phyloP scores from a whole-genome alignment of 1,140 invertebrate species.

The Globodera ellingtonae region DNA sequence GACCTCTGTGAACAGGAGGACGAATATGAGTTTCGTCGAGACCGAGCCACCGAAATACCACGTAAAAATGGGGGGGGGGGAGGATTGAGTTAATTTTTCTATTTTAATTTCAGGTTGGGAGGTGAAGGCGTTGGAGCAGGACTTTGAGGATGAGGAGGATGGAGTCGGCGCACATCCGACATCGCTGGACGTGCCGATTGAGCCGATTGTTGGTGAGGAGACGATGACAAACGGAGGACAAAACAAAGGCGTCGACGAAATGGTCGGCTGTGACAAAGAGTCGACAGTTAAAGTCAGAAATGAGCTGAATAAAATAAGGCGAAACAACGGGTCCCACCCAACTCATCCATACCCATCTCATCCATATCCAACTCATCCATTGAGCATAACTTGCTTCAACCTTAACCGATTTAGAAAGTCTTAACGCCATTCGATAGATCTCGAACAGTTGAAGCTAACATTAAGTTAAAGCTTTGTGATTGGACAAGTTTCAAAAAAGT shows the following conservation, averaged over 20 bases:
- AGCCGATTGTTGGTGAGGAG: background rate
- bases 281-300: background rate
- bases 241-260: background rate
- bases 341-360: too few species aligned
- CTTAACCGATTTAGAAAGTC: too few species aligned
- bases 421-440: too few species aligned
- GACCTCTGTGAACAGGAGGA: conserved; percentile 23
- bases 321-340: too few species aligned
- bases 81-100: background rate
- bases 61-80: conserved; percentile 25
- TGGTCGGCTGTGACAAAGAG: conserved; percentile 1
- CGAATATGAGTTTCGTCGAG: conserved; percentile 40
- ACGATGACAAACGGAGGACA: background rate
- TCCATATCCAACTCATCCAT: too few species aligned
- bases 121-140: conserved; percentile 28
- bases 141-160: conserved; percentile 32
- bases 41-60: conserved; percentile 44
- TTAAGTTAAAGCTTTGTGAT: too few species aligned
- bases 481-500: too few species aligned
- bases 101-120: conserved; percentile 33
- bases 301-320: background rate
- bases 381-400: too few species aligned
- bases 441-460: too few species aligned
- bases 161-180: conserved; percentile 6
- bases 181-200: background rate